A percentile compares a stretch with the other conserved stretches of the same genome.
Conservation (phyloP, 2,113 vertebrate genomes). For the Ophthalmotilapia sp. region DNA sequence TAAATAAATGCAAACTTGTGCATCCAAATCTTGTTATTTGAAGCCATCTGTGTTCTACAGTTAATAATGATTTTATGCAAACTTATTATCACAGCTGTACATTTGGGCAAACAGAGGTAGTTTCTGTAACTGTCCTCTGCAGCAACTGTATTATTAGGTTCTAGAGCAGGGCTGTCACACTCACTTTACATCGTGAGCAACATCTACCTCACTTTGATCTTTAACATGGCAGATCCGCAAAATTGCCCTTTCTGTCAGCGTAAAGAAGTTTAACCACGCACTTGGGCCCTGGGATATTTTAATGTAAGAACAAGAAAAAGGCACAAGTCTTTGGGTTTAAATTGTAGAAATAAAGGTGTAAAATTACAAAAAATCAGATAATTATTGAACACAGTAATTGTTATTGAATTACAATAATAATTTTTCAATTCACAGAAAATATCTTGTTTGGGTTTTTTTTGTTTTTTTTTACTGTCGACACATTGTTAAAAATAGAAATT, state of each 20-base stretch:
- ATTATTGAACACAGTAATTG: not conserved
- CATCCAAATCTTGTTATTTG: not conserved
- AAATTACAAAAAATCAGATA: not conserved
- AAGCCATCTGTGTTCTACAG: not conserved
- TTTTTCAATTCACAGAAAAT: not conserved
- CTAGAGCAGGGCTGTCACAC: not conserved
- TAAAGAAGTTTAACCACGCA: not conserved
- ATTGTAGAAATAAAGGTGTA: not conserved
- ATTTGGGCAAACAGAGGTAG: not conserved
- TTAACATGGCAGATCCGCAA: rapidly evolving
- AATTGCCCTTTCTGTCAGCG: not conserved
- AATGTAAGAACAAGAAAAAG: not conserved
- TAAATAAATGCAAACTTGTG: not conserved
- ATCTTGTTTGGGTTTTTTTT: not conserved
- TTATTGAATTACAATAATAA: not conserved
- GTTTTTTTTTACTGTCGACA: not conserved
- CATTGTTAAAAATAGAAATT: not conserved
- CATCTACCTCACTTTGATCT: not conserved
- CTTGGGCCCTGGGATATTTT: not conserved
- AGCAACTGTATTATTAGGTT: not conserved
- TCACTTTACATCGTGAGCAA: not conserved
- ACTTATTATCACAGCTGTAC: not conserved
- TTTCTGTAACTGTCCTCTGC: not conserved
- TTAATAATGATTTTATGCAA: not conserved
- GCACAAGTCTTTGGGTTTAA: not conserved